Conservation (phyloP, 2,797 vertebrate species). For the Gymnothorax javanicus region DNA sequence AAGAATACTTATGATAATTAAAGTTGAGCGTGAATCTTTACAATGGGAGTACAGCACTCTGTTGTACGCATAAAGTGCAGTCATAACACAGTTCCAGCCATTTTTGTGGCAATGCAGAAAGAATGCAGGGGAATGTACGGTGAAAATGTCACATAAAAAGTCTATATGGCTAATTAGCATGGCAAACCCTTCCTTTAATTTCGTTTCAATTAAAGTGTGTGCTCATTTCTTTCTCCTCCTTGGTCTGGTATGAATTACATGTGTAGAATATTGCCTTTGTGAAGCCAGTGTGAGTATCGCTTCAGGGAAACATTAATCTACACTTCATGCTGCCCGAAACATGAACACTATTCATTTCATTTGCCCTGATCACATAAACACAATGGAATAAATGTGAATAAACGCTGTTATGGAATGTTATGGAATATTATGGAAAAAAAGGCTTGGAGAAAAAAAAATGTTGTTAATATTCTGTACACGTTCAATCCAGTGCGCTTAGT, state of each 20-base stretch:
- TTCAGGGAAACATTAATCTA: not conserved
- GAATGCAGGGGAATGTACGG: not conserved
- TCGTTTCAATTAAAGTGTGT: not conserved
- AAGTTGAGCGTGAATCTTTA: not conserved
- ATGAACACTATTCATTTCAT: not conserved
- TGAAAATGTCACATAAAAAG: not conserved
- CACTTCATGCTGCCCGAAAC: not conserved
- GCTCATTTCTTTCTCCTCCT: not conserved
- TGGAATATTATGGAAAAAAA: not conserved
- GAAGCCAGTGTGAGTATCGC: not conserved
- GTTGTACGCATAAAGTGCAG: not conserved
- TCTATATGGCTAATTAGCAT: not conserved
- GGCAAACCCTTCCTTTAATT: not conserved
- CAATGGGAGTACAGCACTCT: not conserved
- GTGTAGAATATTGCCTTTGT: constrained; percentile 7
- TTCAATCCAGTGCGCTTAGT: not conserved
- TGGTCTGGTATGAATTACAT: constrained; percentile 15
- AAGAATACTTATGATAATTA: too few relatives aligned
- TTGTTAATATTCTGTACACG: constrained; percentile 9
- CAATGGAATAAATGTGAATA: not conserved
- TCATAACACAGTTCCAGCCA: not conserved
- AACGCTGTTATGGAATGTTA: too few relatives aligned
- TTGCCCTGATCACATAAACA: not conserved
- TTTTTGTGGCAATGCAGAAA: not conserved
- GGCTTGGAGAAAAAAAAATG: not conserved